phyloP scores from a whole-genome alignment of 2,113 vertebrate genomes.

The Zosterops lateralis region DNA sequence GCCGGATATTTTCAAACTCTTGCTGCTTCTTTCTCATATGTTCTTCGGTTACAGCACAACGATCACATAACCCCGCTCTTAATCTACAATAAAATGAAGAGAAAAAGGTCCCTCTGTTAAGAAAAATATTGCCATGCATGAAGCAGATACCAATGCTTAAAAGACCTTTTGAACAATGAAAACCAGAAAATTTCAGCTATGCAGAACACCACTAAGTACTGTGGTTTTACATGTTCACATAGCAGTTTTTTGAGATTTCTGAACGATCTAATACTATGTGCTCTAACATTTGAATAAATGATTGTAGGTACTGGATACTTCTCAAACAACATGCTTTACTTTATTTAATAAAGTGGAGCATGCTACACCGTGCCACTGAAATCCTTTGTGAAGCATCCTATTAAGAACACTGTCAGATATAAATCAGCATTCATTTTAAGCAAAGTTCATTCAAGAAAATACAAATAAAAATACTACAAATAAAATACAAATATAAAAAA shows the following conservation, averaged over 20 bases:
- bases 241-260: background rate
- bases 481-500: background rate
- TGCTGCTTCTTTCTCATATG: conserved; percentile 83
- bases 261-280: accelerated
- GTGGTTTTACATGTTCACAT: background rate
- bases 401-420: background rate
- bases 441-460: background rate
- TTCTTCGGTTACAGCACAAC: conserved; percentile 85
- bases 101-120: background rate
- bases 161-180: background rate
- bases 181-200: background rate
- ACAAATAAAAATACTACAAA: background rate
- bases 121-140: background rate
- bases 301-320: background rate
- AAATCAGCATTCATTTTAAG: background rate
- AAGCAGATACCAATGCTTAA: background rate
- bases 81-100: conserved; percentile 72
- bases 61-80: conserved; percentile 83
- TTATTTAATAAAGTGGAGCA: background rate
- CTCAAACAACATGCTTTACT: background rate
- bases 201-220: background rate
- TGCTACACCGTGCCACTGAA: background rate
- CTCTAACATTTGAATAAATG: background rate
- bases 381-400: background rate
- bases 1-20: conserved; percentile 83